Conservation (phyloP, 2,888 invertebrate species). For the Embidobia sp. region DNA sequence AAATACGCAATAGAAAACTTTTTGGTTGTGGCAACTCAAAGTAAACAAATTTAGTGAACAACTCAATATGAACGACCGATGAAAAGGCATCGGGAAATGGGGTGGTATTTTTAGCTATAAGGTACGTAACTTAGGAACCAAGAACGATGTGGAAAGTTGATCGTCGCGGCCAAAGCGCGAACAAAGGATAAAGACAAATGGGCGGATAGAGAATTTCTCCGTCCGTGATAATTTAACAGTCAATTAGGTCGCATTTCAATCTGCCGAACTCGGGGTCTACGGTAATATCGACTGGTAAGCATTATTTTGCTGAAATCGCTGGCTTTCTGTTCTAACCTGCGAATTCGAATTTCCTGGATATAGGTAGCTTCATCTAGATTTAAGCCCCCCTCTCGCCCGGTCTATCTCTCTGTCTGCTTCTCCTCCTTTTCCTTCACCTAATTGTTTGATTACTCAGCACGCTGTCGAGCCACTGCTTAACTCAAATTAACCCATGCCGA, state of each 20-base stretch:
- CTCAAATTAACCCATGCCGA: slow-evolving; percentile 76
- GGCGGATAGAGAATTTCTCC: slow-evolving; percentile 66
- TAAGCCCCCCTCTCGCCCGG: slow-evolving; percentile 54
- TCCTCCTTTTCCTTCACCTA: slow-evolving; percentile 70
- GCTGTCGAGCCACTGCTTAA: slow-evolving; percentile 78
- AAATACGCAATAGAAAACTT: no score
- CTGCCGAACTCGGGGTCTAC: slow-evolving; percentile 70
- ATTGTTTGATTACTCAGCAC: slow-evolving; percentile 82
- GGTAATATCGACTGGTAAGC: slow-evolving; percentile 78
- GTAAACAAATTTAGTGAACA: no score
- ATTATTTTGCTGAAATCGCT: slow-evolving; percentile 80
- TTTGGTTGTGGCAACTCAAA: no score
- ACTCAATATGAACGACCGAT: no score
- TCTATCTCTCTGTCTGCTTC: slow-evolving; percentile 29
- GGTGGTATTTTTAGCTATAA: no score
- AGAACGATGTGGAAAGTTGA: slow-evolving; percentile 63
- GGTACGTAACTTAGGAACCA: slow-evolving; percentile 49
- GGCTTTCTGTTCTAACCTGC: slow-evolving; percentile 66
- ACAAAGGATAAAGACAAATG: slow-evolving; percentile 65
- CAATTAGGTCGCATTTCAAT: slow-evolving; percentile 77
- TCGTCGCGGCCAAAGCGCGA: slow-evolving; percentile 60
- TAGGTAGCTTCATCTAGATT: slow-evolving; percentile 67
- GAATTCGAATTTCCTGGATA: slow-evolving; percentile 67
- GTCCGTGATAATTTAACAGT: slow-evolving; percentile 79
- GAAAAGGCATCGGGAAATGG: no score